phyloP scores from a whole-genome alignment of 2,113 vertebrate genomes.

The Percopsis transmontana region DNA sequence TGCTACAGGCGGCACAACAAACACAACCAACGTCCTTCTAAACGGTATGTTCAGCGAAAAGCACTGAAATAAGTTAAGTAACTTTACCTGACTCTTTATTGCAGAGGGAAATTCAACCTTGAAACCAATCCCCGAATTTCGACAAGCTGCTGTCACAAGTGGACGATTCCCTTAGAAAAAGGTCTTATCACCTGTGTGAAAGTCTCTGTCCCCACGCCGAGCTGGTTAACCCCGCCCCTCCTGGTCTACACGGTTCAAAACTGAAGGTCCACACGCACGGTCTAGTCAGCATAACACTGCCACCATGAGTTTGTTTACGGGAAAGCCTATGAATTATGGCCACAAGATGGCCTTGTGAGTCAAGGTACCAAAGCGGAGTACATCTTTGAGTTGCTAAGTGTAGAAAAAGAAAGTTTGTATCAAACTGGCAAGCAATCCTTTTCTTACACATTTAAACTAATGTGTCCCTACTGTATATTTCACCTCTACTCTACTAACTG shows the following conservation, averaged over 20 bases:
- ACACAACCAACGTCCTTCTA: no score
- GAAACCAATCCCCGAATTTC: neutral
- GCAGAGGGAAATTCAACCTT: neutral
- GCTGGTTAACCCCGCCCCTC: no score
- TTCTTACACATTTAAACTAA: no score
- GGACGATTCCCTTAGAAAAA: neutral
- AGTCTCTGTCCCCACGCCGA: no score
- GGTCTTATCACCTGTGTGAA: no score
- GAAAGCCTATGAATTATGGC: slow-evolving; percentile 15
- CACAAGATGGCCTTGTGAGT: slow-evolving; percentile 55
- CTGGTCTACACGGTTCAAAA: neutral
- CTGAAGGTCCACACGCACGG: slow-evolving; percentile 6
- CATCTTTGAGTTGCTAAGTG: neutral
- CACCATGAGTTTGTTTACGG: slow-evolving; percentile 33
- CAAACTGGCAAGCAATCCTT: no score
- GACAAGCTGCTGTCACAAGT: neutral
- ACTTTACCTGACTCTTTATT: slow-evolving; percentile 51
- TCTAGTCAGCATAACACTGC: slow-evolving; percentile 14
- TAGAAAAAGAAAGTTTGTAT: neutral
- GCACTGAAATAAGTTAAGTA: neutral
- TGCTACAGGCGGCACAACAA: no score
- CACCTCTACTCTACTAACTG: no score
- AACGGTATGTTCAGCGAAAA: neutral
- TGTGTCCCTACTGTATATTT: no score
- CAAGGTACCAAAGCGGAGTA: neutral